phyloP scores from a whole-genome alignment of 2,888 invertebrate genomes.

The Chrysopilus asiliformis region DNA sequence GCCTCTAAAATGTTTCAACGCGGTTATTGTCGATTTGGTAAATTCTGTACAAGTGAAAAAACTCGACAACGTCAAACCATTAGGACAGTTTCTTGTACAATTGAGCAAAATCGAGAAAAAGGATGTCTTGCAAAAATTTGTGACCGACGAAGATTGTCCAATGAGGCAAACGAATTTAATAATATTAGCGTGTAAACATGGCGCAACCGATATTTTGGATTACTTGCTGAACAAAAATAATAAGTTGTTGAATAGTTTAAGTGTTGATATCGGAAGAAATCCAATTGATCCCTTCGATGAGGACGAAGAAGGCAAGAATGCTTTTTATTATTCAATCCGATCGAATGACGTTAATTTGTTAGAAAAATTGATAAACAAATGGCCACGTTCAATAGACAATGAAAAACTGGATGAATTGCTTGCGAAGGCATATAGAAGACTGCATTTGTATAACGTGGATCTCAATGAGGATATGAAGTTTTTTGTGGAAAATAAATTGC shows the following conservation, averaged over 20 bases:
- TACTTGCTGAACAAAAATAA: background rate
- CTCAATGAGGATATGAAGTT: constrained; percentile 15
- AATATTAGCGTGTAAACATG: background rate
- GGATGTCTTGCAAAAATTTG: too few species aligned
- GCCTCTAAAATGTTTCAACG: too few species aligned
- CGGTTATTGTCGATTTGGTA: too few species aligned
- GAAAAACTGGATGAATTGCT: constrained; percentile 15
- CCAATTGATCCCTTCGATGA: constrained; percentile 1
- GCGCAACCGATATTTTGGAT: background rate
- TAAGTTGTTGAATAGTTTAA: background rate
- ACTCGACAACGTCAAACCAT: background rate
- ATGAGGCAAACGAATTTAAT: background rate
- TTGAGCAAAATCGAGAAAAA: too few species aligned
- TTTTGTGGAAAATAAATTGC: constrained; percentile 9
- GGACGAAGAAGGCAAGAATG: constrained; percentile 14
- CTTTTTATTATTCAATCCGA: constrained; percentile 20
- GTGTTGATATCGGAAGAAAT: background rate
- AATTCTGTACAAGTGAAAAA: constrained; percentile 6
- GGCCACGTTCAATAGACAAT: constrained; percentile 10
- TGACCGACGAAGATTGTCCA: too few species aligned
- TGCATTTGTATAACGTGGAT: constrained; percentile 15
- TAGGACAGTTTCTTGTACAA: too few species aligned
- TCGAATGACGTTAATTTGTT: constrained; percentile 14
- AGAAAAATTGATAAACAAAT: constrained; percentile 13
- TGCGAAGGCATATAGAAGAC: constrained; percentile 17